phyloP scores from a whole-genome alignment of 2,113 vertebrate species.

The Xyrauchen texanus region DNA sequence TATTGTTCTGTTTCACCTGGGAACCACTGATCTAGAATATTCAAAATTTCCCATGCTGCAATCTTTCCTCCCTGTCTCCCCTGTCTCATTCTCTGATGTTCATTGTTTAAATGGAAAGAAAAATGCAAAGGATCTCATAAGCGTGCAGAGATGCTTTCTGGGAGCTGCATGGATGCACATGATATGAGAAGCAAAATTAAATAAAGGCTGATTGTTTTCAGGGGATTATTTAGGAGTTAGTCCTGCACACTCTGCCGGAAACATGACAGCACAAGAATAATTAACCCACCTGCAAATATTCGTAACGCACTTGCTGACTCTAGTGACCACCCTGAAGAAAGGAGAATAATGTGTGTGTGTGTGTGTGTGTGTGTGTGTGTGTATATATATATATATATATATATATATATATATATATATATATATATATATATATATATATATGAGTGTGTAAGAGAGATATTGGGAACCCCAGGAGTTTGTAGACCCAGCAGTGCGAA shows the following conservation, averaged over 20 bases:
- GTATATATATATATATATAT: neutral
- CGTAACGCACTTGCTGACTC: conserved; percentile 42
- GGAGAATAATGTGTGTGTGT: neutral
- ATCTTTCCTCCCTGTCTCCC: neutral
- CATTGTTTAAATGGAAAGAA: conserved; percentile 34
- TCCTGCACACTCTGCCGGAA: conserved; percentile 41
- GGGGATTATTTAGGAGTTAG: conserved; percentile 48
- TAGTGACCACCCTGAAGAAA: conserved; percentile 24
- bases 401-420: conserved; percentile 1
- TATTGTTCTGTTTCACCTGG: no score
- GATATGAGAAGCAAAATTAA: conserved; percentile 44
- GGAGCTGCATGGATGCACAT: conserved; percentile 33
- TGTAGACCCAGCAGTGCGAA: conserved; percentile 35
- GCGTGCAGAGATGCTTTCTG: neutral
- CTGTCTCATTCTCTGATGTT: neutral
- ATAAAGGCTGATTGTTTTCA: conserved; percentile 42
- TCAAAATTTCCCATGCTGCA: neutral
- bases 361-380: neutral
- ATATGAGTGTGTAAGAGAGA: neutral
- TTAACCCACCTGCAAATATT: conserved; percentile 47
- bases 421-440: neutral
- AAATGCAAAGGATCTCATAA: conserved; percentile 22
- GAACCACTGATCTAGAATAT: no score
- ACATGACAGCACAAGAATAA: conserved; percentile 57
- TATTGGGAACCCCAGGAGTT: conserved; percentile 28